Conservation (phyloP, 1,140 invertebrate genomes). For the Brachionus manjavacas region DNA sequence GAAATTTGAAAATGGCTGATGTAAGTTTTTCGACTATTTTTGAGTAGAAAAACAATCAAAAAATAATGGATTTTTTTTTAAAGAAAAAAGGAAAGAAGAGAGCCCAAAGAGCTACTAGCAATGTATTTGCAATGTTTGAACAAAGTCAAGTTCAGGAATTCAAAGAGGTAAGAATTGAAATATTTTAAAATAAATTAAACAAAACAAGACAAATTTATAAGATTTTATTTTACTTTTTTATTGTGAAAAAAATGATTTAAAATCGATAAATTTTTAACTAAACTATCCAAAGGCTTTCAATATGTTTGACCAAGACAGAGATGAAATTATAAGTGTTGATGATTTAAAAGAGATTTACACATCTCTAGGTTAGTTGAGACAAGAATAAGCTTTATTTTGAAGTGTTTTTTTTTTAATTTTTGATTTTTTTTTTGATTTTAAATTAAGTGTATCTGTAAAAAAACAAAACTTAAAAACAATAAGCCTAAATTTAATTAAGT, state of each 20-base stretch:
- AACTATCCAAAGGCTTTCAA: constrained; percentile 40
- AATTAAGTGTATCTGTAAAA: neutral
- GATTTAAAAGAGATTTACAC: constrained; percentile 43
- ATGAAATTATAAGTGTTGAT: constrained; percentile 43
- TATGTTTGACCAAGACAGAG: constrained; percentile 45
- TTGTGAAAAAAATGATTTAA: no score
- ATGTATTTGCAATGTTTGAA: constrained; percentile 54
- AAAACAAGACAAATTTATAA: neutral
- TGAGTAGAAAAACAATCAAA: neutral
- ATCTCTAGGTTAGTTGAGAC: constrained; percentile 37
- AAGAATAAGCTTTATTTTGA: neutral
- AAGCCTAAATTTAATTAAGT: neutral
- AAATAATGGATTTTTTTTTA: neutral
- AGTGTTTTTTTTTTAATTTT: neutral
- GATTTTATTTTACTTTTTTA: no score
- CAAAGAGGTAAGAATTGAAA: constrained; percentile 72
- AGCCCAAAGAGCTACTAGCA: constrained; percentile 52
- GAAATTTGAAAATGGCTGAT: neutral
- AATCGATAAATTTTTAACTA: neutral
- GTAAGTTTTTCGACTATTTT: neutral
- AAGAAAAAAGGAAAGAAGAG: constrained; percentile 44
- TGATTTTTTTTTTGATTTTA: neutral
- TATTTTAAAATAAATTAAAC: neutral
- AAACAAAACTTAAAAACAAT: neutral
- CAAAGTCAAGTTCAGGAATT: constrained; percentile 63